Base-by-base conservation (phyloP, 2,888 invertebrate genomes). In the Drosophila seclusa region DNA sequence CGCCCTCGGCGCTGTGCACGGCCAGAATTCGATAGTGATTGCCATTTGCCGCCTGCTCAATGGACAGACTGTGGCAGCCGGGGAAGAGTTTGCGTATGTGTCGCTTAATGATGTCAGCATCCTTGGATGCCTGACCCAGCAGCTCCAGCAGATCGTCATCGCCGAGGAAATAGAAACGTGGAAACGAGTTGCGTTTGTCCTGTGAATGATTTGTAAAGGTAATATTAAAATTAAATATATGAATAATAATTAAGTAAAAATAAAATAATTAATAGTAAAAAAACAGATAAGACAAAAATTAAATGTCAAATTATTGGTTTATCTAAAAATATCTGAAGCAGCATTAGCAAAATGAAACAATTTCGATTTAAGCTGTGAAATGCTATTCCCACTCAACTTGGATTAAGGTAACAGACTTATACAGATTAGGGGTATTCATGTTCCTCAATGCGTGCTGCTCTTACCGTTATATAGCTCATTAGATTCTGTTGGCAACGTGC, bases 61-160 rank as follows among this genome's bases (percentile, higher is more conserved):
- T 96, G 52, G 95, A 94, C 4, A 99, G 97, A 31, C 95, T 95
- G 68, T 96, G 95, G 65, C 98, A 96, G 1, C 98, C 98, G 36
- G 98, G 98, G 93, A 99, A 99, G 24, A 99, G 94, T 93, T 99
- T 99, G 92, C 98, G 98, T 79, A 99, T 95, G 92, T 99, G 99
- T 0, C 96, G 95, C 92, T 99, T 98, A 92, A 99, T 97, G 4
- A 99, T 96, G 55, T 95, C 95, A 10, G 91, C 90, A 71, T 97
- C 97, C 84, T 98, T 98, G 0, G 97, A 96, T 0, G 98, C 96
- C 93, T 99, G 98, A 0, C 99, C 99, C 16, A 99, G 95, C 73
- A 99, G 95, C 94, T 99, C 99, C 67, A 99, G 94, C 63, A 99
- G 94, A 93, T 99, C 99, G 90, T 99, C 99, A 91, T 99, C 99